Evolutionary conservation across 1,140 invertebrate species (phyloP), one percentile per base, ranked within the genome.

Genomic region (Scaptomyza graminum): DNA sequence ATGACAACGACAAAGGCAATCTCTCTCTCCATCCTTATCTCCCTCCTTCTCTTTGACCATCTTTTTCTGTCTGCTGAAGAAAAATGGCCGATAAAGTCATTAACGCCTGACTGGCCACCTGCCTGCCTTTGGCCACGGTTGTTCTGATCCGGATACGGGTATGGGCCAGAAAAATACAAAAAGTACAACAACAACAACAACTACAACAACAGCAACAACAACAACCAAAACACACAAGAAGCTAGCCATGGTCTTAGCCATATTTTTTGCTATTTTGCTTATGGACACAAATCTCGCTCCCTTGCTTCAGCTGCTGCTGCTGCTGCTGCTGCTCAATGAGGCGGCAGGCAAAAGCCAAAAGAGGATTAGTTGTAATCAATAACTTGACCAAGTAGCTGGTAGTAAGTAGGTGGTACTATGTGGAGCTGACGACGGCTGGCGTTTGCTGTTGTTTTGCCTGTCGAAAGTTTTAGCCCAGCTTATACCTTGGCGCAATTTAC

Each of bases 311-410:
- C 37, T 39, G 37, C 37, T 7, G 28, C 28, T 31, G 28, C 28
- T 28, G 28, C 28, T 28, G 28, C n/a, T 50, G 65, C 67, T 76
- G 82, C 70, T 84, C 80, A 79, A 84, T 84, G 80, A 85, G 81
- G 70, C 78, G 82, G 82, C 78, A 87, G 82, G 82, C 66, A 77
- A 78, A 85, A 85, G 82, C 79, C 83, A 83, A 88, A 75, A 78
- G 84, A 79, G 83, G 83, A 87, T 87, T 87, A 87, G 83, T 88
- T 87, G 83, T 87, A 87, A 87, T 87, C 83, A 87, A 87, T 87
- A 87, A 87, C 83, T 87, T 87, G 74, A 75, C 49, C 78, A 69
- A 65, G 66, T 63, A 34, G 31, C 7, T 9, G 7, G 31, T 34
- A 34, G 28, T 34, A 34, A 34, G 28, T 28, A 28, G 28, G 5